Conservation (phyloP, 2,113 vertebrate species). For the Brevimyrus niger region DNA sequence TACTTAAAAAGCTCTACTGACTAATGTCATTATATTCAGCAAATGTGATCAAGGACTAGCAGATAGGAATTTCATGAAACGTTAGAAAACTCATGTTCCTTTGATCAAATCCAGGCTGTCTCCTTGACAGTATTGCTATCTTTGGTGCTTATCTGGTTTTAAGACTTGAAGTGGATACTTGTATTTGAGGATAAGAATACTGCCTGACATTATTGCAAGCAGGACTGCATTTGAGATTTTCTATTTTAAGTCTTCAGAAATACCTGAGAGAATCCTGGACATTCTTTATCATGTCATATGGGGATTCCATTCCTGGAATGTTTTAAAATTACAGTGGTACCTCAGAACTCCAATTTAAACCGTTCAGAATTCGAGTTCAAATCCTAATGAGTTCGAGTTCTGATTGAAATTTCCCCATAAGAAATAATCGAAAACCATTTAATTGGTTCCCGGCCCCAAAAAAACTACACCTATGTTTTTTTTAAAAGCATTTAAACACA, state of each 20-base stretch:
- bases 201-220: background rate
- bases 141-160: background rate
- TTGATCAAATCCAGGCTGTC: background rate
- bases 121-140: background rate
- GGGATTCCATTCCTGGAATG: background rate
- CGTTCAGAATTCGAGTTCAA: no score
- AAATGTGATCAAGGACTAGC: background rate
- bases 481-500: no score
- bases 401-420: no score
- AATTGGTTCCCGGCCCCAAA: no score
- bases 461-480: no score
- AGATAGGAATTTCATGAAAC: conserved; percentile 1
- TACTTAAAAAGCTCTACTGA: background rate
- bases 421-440: no score
- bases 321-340: background rate
- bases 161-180: background rate
- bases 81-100: conserved; percentile 3
- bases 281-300: background rate
- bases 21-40: background rate
- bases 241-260: background rate
- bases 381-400: no score
- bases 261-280: background rate
- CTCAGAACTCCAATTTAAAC: no score
- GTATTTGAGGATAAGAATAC: background rate
- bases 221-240: background rate